Evolutionary conservation across 2,113 vertebrate genomes (phyloP), one percentile per base, ranked within the genome.

Genomic region (Mesembrinibis cayennensis): DNA sequence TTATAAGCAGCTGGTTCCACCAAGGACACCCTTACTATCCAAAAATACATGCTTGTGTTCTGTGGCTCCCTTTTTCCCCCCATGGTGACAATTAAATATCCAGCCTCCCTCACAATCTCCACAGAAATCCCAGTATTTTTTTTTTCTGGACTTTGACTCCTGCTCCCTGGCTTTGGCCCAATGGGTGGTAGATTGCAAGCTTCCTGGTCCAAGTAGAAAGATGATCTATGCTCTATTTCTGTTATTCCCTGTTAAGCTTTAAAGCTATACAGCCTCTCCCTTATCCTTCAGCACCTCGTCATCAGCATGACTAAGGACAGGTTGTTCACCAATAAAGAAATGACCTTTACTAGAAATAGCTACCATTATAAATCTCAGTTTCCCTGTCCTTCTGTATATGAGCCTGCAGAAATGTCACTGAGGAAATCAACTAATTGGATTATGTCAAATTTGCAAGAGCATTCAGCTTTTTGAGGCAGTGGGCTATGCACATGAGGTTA

Each of bases 321-420:
- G 70, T 84, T 95, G 91, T 85, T 95, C 91, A 80, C 87, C 87
- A 96, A 82, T 72, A 91, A 93, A 89, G 61, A 58, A 82, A 77
- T 94, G 84, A 96, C 96, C 94, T 97, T 97, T 97, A 89, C 96
- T 91, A 82, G 87, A 82, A 97, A 96, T 93, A 95, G 87, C 89
- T 93, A 53, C 72, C 66, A 22, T 59, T 79, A 80, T 89, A 94
- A 89, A 93, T 97, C 77, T 94, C 72, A 22, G 52, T 79, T 95
- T 93, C 53, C 70, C 55, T 26, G 10, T 72, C 70, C 83, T 82
- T 49, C 86, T 42, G 40, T 53, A 30, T 47, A 45, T 12, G 61
- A 92, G 73, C 87, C 87, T 89, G 81, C 73, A 91, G 87, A 97
- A 95, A 96, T 95, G 84, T 93, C 93, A 87, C 87, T 11, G 70